Percentiles rank a stretch among this genome's conserved stretches.
Conservation (phyloP, 1,140 invertebrate species). For the Dreissena rostriformis region DNA sequence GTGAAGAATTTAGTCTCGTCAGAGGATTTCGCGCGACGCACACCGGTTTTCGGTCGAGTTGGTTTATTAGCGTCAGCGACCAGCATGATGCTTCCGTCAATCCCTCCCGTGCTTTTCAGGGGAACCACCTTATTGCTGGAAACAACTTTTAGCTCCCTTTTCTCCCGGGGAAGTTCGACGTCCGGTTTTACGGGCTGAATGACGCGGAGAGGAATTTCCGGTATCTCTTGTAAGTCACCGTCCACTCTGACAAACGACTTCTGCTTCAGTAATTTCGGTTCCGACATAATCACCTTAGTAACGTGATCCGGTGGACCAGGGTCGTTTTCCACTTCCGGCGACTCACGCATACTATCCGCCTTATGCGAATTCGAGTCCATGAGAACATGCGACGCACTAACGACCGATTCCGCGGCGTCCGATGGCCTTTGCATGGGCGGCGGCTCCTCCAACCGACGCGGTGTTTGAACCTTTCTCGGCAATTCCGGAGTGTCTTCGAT, state of each 20-base stretch:
- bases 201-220: constrained; percentile 43
- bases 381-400: constrained; percentile 42
- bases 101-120: constrained; percentile 16
- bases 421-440: constrained; percentile 9
- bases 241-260: constrained; percentile 29
- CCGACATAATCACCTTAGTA: background rate
- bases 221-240: constrained; percentile 39
- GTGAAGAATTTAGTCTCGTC: constrained; percentile 48
- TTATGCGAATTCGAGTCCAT: constrained; percentile 46
- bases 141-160: constrained; percentile 41
- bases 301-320: constrained; percentile 15
- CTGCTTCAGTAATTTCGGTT: constrained; percentile 15
- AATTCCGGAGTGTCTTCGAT: constrained; percentile 6
- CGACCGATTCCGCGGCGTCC: constrained; percentile 36
- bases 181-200: constrained; percentile 5
- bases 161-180: background rate
- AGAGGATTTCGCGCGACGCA: constrained; percentile 6
- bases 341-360: constrained; percentile 26
- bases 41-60: constrained; percentile 13
- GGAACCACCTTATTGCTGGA: constrained; percentile 51
- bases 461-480: background rate
- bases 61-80: constrained; percentile 24
- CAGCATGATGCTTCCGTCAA: constrained; percentile 45
- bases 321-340: constrained; percentile 19
- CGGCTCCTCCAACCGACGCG: background rate